Conservation (phyloP, 2,113 vertebrate genomes). For the Apeltes quadracus region DNA sequence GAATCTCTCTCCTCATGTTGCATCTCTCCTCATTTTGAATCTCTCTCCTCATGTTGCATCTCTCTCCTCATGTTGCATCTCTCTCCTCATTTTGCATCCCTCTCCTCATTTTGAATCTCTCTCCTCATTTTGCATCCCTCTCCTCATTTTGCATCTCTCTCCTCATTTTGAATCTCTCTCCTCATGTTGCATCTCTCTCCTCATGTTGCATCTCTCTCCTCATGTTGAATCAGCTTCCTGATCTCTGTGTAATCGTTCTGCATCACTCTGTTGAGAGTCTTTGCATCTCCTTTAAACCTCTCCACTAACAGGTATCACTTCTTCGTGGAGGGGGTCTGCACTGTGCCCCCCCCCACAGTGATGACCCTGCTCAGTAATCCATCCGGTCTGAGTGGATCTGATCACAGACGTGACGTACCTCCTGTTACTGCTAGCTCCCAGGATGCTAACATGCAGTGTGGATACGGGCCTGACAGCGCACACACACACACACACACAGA, state of each 20-base stretch:
- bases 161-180: not conserved
- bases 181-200: too few relatives aligned
- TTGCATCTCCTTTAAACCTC: not conserved
- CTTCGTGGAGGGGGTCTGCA: not conserved
- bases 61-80: too few relatives aligned
- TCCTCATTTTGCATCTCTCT: not conserved
- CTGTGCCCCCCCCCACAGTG: not conserved
- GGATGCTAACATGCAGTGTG: slow-evolving; percentile 60
- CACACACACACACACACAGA: slow-evolving; percentile 35
- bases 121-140: not conserved
- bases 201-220: accelerated
- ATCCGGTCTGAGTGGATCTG: not conserved
- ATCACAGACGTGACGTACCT: slow-evolving; percentile 60
- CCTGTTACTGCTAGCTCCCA: slow-evolving; percentile 60
- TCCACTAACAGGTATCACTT: not conserved
- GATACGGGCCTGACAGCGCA: slow-evolving; percentile 47
- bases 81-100: too few relatives aligned
- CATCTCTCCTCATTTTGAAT: too few relatives aligned
- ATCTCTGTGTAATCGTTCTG: not conserved
- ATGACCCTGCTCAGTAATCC: not conserved
- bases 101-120: too few relatives aligned
- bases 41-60: too few relatives aligned
- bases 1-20: too few relatives aligned
- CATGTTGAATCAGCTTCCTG: not conserved
- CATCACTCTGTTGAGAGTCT: not conserved